These are phyloP conservation scores for Cryptocheilus praepositus DNA, from an alignment of 2,888 invertebrate species.

Conservation along the genomic window DNA sequence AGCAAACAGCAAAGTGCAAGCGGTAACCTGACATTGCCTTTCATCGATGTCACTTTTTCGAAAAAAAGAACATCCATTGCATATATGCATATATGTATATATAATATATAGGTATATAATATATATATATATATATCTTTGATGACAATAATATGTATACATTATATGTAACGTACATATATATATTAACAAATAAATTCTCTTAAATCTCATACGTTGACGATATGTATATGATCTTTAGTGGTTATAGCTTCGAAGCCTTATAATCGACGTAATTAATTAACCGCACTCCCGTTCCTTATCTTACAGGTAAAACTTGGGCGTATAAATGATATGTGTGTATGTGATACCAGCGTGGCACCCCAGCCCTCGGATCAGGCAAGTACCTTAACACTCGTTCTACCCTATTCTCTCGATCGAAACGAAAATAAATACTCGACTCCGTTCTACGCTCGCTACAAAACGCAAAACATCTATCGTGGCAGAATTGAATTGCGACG, in stretches of 20 bases:
- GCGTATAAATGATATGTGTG: conserved; percentile 61
- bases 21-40: conserved; percentile 24
- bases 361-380: conserved; percentile 23
- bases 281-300: conserved; percentile 21
- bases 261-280: conserved; percentile 43
- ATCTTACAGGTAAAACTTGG: conserved; percentile 56
- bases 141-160: conserved; percentile 53
- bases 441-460: no score
- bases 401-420: no score
- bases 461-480: no score
- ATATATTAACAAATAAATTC: conserved; percentile 63
- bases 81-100: conserved; percentile 55
- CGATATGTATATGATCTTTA: conserved; percentile 68
- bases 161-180: conserved; percentile 59
- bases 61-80: conserved; percentile 51
- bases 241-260: conserved; percentile 58
- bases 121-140: conserved; percentile 57
- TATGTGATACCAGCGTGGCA: conserved; percentile 39
- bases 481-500: no score
- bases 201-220: conserved; percentile 60
- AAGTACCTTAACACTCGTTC: neutral
- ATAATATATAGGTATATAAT: conserved; percentile 56
- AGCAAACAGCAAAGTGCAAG: conserved; percentile 15
- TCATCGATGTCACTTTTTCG: conserved; percentile 39
- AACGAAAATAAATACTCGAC: no score